These are phyloP conservation scores for Linnaemya vulpina DNA, from an alignment of 2,888 invertebrate genomes.

Conservation along the genomic window DNA sequence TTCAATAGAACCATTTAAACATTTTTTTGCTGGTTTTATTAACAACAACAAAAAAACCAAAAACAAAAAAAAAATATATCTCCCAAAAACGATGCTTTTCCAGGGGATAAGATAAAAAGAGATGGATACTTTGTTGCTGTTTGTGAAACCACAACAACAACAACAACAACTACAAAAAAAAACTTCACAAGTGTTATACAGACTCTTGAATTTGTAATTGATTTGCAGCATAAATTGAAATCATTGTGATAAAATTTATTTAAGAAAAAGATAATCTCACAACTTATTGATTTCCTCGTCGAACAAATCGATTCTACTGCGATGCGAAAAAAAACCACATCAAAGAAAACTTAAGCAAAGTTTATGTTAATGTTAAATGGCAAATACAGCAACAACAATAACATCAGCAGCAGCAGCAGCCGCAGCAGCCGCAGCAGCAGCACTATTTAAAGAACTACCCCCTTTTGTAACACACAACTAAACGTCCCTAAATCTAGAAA, in stretches of 20 bases:
- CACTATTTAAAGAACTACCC: constrained; percentile 44
- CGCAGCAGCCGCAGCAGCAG: constrained; percentile 23
- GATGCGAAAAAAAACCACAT: constrained; percentile 15
- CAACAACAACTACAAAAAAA: too few relatives aligned
- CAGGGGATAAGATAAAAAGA: constrained; percentile 63
- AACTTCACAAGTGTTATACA: constrained; percentile 46
- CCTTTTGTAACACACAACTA: constrained; percentile 21
- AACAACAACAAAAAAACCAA: constrained; percentile 18
- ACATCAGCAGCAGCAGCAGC: constrained; percentile 10
- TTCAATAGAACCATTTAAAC: constrained; percentile 2
- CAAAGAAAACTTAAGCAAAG: constrained; percentile 34
- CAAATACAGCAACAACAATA: constrained; percentile 14
- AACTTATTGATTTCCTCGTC: background rate
- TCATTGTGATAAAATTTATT: background rate
- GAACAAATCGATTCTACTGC: constrained; percentile 18
- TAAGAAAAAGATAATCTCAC: background rate
- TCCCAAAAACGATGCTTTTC: constrained; percentile 71
- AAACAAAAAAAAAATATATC: too few relatives aligned
- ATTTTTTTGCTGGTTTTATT: background rate
- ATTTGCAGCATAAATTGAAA: constrained; percentile 8
- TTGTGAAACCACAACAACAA: background rate
- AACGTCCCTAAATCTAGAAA: constrained; percentile 61
- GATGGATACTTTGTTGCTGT: constrained; percentile 68
- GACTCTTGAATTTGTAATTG: constrained; percentile 23
- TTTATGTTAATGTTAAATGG: constrained; percentile 26